Base-by-base conservation (phyloP, 2,113 vertebrate species). In the Nothocercus nigrocapillus region DNA sequence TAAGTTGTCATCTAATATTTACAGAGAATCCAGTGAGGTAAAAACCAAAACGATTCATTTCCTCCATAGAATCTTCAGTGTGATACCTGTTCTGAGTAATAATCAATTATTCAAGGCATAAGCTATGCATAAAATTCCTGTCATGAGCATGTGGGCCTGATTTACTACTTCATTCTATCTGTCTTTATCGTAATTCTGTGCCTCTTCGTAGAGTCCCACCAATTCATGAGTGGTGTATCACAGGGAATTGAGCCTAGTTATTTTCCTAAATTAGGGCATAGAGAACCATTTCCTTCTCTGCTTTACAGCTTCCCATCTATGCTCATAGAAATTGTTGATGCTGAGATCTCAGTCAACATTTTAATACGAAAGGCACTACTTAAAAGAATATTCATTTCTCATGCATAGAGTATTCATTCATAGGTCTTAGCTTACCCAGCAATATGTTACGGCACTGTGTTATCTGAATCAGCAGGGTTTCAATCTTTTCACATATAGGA, bases 161-260 rank as follows among this genome's bases (percentile, higher is more conserved):
- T n/a, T 75, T 81, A 19, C 47, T 32, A 64, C 42, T 68, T 7
- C 36, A 20, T 45, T 66, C 5, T 67, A 64, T 51, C 51, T 27
- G 15, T 4, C 61, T 88, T 83, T 5, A 0, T 51, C 91, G 27
- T 38, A 78, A 49, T 92, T 79, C 25, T 5, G 6, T 1, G 13
- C 7, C 7, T 78, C 61, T 70, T 49, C 67, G 6, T 20, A 18
- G 12, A 70, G 20, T 34, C 66, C 51, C 19, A 25, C 7, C 62
- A 49, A 77, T 32, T 10, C 28, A 45, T 0, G 0, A 80, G 28
- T 53, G 32, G 4, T 44, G 15, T 22, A 56, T 47, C 40, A 42
- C 28, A 45, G 24, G 4, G 73, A 18, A 58, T 54, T 12, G n/a
- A 42, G 11, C 9, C 7, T 5, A 30, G 18, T 1, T 6, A 24